Evolutionary conservation across 2,797 vertebrate genomes (phyloP).

Genomic region (Notolepis coatsorum): DNA sequence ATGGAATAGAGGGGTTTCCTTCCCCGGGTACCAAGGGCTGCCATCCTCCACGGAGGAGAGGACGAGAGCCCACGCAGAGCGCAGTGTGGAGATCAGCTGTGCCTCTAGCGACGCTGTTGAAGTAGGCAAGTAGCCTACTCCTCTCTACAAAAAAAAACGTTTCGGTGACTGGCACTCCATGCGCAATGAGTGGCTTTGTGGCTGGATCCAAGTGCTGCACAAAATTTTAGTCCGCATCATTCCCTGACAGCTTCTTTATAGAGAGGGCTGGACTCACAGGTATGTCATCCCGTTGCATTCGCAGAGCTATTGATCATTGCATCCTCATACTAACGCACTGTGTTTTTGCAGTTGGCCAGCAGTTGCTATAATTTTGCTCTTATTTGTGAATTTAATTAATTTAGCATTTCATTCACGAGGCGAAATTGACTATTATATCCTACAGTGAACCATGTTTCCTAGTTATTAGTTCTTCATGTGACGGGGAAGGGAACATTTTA

Average conservation of each 20-base stretch:
- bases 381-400: slow-evolving; percentile 65
- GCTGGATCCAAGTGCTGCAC: slow-evolving; percentile 54
- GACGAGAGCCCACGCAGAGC: slow-evolving; percentile 63
- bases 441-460: slow-evolving; percentile 31
- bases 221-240: slow-evolving; percentile 73
- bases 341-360: slow-evolving; percentile 25
- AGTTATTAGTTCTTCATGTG: slow-evolving; percentile 40
- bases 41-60: slow-evolving; percentile 57
- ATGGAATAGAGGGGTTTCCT: slow-evolving; percentile 82
- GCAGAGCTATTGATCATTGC: slow-evolving; percentile 36
- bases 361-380: slow-evolving; percentile 39
- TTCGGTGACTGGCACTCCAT: slow-evolving; percentile 66
- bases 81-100: slow-evolving; percentile 40
- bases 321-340: slow-evolving; percentile 17
- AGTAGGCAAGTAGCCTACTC: slow-evolving; percentile 22
- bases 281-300: slow-evolving; percentile 54
- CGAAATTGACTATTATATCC: slow-evolving; percentile 20
- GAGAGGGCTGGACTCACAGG: slow-evolving; percentile 67
- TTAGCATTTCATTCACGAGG: slow-evolving; percentile 69
- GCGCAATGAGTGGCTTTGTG: slow-evolving; percentile 67
- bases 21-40: slow-evolving; percentile 80
- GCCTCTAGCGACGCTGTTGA: slow-evolving; percentile 36
- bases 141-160: slow-evolving; percentile 24
- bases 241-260: slow-evolving; percentile 68
- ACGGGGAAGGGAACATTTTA: slow-evolving; percentile 17